phyloP scores from a whole-genome alignment of 2,888 invertebrate species.

The Synergus umbraculus region DNA sequence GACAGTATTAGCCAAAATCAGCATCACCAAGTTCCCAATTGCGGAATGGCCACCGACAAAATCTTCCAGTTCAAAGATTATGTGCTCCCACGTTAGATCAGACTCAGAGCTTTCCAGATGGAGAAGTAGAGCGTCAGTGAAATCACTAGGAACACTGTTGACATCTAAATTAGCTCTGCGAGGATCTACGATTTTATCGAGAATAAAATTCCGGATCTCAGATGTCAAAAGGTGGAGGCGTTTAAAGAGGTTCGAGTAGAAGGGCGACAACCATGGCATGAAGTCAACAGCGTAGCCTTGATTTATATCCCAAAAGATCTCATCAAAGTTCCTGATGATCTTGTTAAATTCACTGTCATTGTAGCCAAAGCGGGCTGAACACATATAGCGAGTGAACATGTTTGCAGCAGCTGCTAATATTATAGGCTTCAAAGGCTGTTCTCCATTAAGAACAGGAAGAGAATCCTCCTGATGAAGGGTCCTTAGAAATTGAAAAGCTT shows the following conservation, averaged over 20 bases:
- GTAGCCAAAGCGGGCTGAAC: conserved; percentile 86
- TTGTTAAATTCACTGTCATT: conserved; percentile 84
- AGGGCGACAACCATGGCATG: conserved; percentile 88
- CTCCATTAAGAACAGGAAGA: conserved; percentile 62
- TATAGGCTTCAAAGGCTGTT: conserved; percentile 83
- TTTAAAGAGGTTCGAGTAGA: conserved; percentile 84
- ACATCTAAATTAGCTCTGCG: conserved; percentile 80
- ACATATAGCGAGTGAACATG: conserved; percentile 93
- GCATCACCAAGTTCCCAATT: conserved; percentile 90
- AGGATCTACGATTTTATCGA: conserved; percentile 84
- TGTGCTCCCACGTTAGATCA: conserved; percentile 86
- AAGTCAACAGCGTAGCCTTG: conserved; percentile 93
- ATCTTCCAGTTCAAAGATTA: conserved; percentile 90
- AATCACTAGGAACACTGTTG: conserved; percentile 82
- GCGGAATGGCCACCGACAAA: conserved; percentile 94
- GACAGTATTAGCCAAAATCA: conserved; percentile 85
- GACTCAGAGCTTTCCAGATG: conserved; percentile 83
- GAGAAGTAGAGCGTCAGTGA: conserved; percentile 87
- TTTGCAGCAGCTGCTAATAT: conserved; percentile 88
- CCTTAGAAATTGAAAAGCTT: conserved; percentile 82
- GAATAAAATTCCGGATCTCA: conserved; percentile 85
- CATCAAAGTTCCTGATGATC: conserved; percentile 87
- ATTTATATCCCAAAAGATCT: conserved; percentile 95
- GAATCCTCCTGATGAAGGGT: conserved; percentile 78
- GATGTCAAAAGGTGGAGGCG: conserved; percentile 85